Conservation (phyloP, 2,888 invertebrate species). For the Amphipoea oculea region DNA sequence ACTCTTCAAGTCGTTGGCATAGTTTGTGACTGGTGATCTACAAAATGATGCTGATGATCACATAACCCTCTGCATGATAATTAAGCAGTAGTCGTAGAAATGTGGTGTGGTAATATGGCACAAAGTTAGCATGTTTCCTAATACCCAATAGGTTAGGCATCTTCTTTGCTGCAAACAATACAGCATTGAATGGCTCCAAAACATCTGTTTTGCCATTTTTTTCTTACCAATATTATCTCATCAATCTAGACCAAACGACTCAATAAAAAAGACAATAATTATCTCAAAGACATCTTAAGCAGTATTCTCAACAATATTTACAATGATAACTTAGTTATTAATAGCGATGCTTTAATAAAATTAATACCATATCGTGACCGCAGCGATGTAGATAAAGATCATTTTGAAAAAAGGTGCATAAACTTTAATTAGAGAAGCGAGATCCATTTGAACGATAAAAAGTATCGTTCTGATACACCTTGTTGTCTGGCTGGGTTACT, state of each 20-base stretch:
- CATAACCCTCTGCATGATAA: background rate
- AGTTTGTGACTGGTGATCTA: background rate
- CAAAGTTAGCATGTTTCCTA: background rate
- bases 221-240: background rate
- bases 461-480: constrained; percentile 62
- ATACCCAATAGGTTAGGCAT: background rate
- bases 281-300: constrained; percentile 34
- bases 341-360: constrained; percentile 65
- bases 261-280: constrained; percentile 12
- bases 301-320: constrained; percentile 56
- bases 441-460: constrained; percentile 69
- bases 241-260: constrained; percentile 10
- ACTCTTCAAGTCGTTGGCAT: background rate
- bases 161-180: background rate
- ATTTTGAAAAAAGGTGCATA: constrained; percentile 72
- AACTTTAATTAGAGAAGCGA: constrained; percentile 73
- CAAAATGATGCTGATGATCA: background rate
- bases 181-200: background rate
- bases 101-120: background rate
- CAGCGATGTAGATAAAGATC: constrained; percentile 68
- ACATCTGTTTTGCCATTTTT: background rate
- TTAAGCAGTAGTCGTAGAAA: too few species aligned
- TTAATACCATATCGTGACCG: constrained; percentile 72
- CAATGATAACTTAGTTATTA: constrained; percentile 63
- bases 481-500: constrained; percentile 51